Percentiles rank a stretch among this genome's conserved stretches.
phyloP scores from a whole-genome alignment of 2,797 vertebrate genomes.

The Neosalanx taihuensis region DNA sequence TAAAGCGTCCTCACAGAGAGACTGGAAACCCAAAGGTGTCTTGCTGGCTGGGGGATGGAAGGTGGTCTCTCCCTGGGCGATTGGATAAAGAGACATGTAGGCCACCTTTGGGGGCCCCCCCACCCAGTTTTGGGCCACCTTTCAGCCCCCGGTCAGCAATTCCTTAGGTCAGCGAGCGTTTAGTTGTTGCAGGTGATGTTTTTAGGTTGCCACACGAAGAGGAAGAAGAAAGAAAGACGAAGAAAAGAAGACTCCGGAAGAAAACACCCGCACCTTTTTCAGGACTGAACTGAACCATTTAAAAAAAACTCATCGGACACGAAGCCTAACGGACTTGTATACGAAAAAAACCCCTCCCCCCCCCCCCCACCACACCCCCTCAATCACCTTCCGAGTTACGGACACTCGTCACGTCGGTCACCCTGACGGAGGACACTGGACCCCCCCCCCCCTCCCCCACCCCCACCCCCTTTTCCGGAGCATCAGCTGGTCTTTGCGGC shows the following conservation, averaged over 20 bases:
- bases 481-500: slow-evolving; percentile 66
- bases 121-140: slow-evolving; percentile 34
- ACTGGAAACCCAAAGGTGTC: slow-evolving; percentile 93
- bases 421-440: slow-evolving; percentile 52
- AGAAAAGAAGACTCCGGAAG: slow-evolving; percentile 34
- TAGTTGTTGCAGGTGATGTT: slow-evolving; percentile 70
- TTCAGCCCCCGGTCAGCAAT: slow-evolving; percentile 70
- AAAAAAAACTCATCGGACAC: slow-evolving; percentile 54
- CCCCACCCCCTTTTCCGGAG: slow-evolving; percentile 20
- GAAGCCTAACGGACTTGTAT: slow-evolving; percentile 63
- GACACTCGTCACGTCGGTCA: slow-evolving; percentile 55
- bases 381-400: slow-evolving; percentile 32
- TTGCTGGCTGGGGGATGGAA: slow-evolving; percentile 81
- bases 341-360: slow-evolving; percentile 24
- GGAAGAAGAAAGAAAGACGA: slow-evolving; percentile 63
- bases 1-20: slow-evolving; percentile 75
- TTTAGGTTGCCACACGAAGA: slow-evolving; percentile 72
- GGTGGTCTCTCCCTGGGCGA: slow-evolving; percentile 40
- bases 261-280: slow-evolving; percentile 46
- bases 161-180: slow-evolving; percentile 53
- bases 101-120: no score
- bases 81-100: no score
- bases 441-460: no score
- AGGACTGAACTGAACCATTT: slow-evolving; percentile 49
- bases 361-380: slow-evolving; percentile 50